A percentile compares a stretch with the other conserved stretches of the same genome.
phyloP scores from a whole-genome alignment of 2,797 vertebrate genomes.

The Craterocephalus amniculus region DNA sequence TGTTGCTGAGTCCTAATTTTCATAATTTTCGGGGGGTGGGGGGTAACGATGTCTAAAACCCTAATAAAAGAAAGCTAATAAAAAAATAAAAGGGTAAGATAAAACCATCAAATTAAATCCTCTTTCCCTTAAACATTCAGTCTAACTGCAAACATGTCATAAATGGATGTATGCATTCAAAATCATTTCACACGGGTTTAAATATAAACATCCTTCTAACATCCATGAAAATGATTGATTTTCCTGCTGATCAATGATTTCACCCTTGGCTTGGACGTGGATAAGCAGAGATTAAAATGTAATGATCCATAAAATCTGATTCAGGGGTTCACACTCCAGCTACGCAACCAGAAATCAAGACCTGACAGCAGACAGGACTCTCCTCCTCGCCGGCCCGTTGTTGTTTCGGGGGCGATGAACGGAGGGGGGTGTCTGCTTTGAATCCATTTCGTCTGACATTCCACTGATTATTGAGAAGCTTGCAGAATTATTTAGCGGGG shows the following conservation, averaged over 20 bases:
- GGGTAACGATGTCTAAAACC: constrained; percentile 24
- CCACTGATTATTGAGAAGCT: constrained; percentile 14
- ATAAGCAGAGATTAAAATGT: constrained; percentile 58
- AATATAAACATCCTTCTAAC: constrained; percentile 55
- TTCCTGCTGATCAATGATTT: constrained; percentile 70
- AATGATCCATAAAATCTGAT: constrained; percentile 70
- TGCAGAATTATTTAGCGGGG: constrained; percentile 9
- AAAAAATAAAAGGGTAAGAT: constrained; percentile 35
- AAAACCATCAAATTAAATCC: constrained; percentile 45
- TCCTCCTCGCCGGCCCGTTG: not conserved
- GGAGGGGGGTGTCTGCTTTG: constrained; percentile 1
- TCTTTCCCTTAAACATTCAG: constrained; percentile 67
- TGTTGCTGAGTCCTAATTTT: constrained; percentile 33
- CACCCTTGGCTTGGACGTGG: constrained; percentile 58
- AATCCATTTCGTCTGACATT: constrained; percentile 35
- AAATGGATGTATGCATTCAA: constrained; percentile 56
- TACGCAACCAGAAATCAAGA: constrained; percentile 35
- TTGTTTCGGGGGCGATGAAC: constrained; percentile 12
- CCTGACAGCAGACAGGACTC: constrained; percentile 13
- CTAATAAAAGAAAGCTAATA: constrained; percentile 16
- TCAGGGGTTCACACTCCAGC: constrained; percentile 41
- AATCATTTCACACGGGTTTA: constrained; percentile 59
- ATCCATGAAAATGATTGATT: constrained; percentile 64
- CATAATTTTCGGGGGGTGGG: constrained; percentile 17
- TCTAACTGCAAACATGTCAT: constrained; percentile 55